Evolutionary conservation across 2,888 invertebrate species (phyloP).

Genomic region (Iselma pallidipennis): DNA sequence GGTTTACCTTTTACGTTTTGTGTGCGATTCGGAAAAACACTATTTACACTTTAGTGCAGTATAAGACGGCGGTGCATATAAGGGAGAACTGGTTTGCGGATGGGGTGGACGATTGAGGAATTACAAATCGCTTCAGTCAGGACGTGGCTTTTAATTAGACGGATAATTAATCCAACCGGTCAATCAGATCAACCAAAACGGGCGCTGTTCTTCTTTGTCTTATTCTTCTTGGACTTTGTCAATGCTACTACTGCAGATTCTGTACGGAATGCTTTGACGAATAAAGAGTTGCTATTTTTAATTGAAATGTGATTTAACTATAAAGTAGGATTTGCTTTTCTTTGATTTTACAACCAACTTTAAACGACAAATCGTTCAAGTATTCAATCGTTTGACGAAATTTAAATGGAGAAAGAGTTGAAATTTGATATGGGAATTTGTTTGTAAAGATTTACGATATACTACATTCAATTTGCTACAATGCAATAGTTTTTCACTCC

Average conservation of each 20-base stretch:
- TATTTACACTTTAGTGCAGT: conserved; percentile 54
- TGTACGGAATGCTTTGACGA: background rate
- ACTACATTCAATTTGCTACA: background rate
- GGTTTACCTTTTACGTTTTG: conserved; percentile 48
- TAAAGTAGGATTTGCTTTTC: background rate
- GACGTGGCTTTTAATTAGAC: conserved; percentile 52
- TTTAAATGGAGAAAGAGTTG: no score
- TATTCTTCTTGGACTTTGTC: background rate
- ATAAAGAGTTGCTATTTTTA: background rate
- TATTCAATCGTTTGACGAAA: no score
- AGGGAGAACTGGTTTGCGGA: conserved; percentile 42
- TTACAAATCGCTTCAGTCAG: conserved; percentile 45
- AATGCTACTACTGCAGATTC: background rate
- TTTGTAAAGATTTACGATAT: no score
- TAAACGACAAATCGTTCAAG: no score
- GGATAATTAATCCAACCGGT: conserved; percentile 54
- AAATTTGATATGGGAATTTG: no score
- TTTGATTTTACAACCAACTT: background rate
- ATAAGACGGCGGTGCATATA: conserved; percentile 45
- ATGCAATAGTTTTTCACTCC: conserved; percentile 10
- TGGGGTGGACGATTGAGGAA: conserved; percentile 44
- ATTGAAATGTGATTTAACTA: background rate
- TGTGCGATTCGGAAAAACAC: conserved; percentile 43
- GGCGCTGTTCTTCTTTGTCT: conserved; percentile 27
- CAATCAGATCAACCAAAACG: conserved; percentile 53